Conservation (phyloP, 2,797 vertebrate species). For the Thripadectes ignobilis region DNA sequence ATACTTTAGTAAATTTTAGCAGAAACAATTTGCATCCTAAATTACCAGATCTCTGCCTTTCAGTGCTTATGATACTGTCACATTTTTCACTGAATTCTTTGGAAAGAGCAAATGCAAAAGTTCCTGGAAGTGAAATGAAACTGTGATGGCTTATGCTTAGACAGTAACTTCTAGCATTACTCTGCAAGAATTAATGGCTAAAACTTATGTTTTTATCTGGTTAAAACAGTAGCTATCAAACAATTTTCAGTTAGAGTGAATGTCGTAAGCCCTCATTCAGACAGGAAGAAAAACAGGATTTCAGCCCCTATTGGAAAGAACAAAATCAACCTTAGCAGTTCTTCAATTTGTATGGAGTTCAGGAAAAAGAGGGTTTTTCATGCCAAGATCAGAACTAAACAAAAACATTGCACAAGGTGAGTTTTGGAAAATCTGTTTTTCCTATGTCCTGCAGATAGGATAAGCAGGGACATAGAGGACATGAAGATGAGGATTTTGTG, state of each 20-base stretch:
- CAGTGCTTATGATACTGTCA: not conserved
- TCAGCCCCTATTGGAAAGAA: not conserved
- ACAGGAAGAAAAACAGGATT: not conserved
- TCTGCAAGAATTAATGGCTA: not conserved
- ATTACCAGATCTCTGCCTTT: not conserved
- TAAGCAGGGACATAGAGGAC: not conserved
- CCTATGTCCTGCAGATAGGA: not conserved
- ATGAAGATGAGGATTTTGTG: not conserved
- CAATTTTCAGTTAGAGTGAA: not conserved
- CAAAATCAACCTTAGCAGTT: not conserved
- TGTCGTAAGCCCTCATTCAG: not conserved
- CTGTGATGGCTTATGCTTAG: not conserved
- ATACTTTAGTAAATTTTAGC: conserved; percentile 19
- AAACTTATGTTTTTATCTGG: not conserved
- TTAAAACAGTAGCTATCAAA: not conserved
- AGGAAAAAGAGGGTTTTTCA: not conserved
- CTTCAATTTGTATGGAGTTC: not conserved
- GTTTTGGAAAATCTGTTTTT: not conserved
- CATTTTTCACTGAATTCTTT: conserved; percentile 15
- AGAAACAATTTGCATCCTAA: conserved; percentile 17
- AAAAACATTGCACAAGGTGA: not conserved
- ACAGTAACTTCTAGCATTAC: not conserved
- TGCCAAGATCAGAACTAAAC: not conserved
- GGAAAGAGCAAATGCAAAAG: not conserved
- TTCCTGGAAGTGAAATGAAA: conserved; percentile 2